Base-by-base conservation (phyloP, 1,140 invertebrate genomes). In the Drosophila willistoni region DNA sequence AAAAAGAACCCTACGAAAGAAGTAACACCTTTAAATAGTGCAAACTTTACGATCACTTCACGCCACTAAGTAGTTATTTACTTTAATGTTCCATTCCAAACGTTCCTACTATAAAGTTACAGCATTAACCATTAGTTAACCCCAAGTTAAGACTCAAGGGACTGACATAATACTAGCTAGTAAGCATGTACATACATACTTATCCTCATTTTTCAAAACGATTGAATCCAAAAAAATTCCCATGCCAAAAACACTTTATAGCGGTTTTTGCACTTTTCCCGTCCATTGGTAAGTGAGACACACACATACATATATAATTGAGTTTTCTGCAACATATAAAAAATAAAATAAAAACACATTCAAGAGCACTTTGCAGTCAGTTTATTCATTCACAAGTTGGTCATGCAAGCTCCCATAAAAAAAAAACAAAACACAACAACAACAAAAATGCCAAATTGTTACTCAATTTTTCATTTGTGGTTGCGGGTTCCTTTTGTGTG, bases 361-460 rank as follows among this genome's bases (percentile, higher is more conserved):
- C 14, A 44, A 44, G 42, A 44, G 42, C 44, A 47, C 7, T 47
- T 19, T 17, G 2, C 7, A 47, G 14, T 47, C 29, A 29, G 6
- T 29, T 29, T 1, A 29, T 19, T 9, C 44, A 47, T 47, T 22
- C 14, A 47, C 29, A 29, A 29, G 29, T 29, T 36, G 36, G 36
- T 13, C 44, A 47, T 47, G 44, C 44, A 47, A 47, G 14, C 12
- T 51, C 51, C 33, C 9, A 7, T 39, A 1, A 12, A 29, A 29
- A 6, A 5, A 0, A 7, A 1, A 12, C 0, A 29, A 25, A 4
- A 5, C 0, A 7, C 0, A 29, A 29, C 5, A 29, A 29, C 5
- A 7, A n/a, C n/a, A 29, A 29, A 41, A 39, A 19, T 17, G 17
- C 63, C 62, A 63, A 63, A 76, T 69, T 69, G 75, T 81, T 65